Evolutionary conservation across 2,797 vertebrate genomes (phyloP), one percentile per base, ranked within the genome.

Genomic region (Cossypha polioptera): DNA sequence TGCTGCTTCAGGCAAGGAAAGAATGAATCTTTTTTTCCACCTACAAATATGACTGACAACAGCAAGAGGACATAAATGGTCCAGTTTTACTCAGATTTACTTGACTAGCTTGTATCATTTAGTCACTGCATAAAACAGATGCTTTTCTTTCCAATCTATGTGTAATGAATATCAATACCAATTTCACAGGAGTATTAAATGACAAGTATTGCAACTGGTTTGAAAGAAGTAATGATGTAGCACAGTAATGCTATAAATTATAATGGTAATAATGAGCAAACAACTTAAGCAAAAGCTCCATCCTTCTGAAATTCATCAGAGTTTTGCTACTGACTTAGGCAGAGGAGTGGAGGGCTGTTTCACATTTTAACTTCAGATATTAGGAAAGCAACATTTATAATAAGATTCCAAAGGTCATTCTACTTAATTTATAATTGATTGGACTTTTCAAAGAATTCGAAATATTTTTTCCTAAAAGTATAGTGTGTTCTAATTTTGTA

Each of bases 1-100:
- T 21, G 8, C 12, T 68, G 31, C 57, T 77, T 61, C 65, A 84
- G 48, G 15, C 35, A 67, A 83, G n/a, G 24, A 61, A 84, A 67
- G 63, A 91, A 65, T 36, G 12, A n/a, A 57, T 88, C 5, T 65
- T 78, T 71, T 42, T 63, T 93, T 74, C 67, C 48, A 51, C 40
- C 45, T 94, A 9, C 2, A 3, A 67, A 63, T 35, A 55, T 20
- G 17, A 74, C 11, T 73, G 45, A 31, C 66, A 74, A 55, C 21
- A 83, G 20, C 21, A 94, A 72, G 28, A 57, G 35, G 40, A 72
- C 40, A 78, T 28, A 86, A 91, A 62, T 24, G 35, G 10, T 42
- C n/a, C 43, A 66, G 45, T 78, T 75, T 92, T 65, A 54, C n/a
- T 73, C 53, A 90, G 31, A 92, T 88, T 81, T 88, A 47, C 55